Evolutionary conservation across 2,888 invertebrate species (phyloP).

Genomic region (Cataglyphis rosenhaueri): DNA sequence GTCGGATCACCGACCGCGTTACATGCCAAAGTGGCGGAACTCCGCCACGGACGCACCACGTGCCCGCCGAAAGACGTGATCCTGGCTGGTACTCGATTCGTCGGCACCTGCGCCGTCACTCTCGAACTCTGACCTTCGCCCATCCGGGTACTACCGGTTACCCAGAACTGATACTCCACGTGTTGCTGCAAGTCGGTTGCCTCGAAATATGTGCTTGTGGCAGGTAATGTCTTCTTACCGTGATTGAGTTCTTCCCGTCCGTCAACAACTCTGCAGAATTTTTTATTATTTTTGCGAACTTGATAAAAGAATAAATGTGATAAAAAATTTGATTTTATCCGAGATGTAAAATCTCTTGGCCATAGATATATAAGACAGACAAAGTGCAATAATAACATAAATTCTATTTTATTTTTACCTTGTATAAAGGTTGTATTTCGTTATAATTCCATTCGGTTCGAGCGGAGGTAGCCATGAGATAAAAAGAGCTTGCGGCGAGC

Average conservation of each 20-base stretch:
- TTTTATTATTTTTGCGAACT: background rate
- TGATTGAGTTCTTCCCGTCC: slow-evolving; percentile 90
- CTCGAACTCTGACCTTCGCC: slow-evolving; percentile 92
- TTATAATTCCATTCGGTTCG: slow-evolving; percentile 92
- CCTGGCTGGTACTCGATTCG: slow-evolving; percentile 89
- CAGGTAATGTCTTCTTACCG: slow-evolving; percentile 89
- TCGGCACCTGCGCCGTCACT: slow-evolving; percentile 89
- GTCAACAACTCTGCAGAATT: slow-evolving; percentile 87
- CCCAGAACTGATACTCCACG: slow-evolving; percentile 92
- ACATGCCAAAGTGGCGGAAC: slow-evolving; percentile 89
- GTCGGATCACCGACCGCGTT: slow-evolving; percentile 89
- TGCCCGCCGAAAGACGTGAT: slow-evolving; percentile 91
- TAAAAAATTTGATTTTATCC: background rate
- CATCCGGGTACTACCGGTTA: slow-evolving; percentile 91
- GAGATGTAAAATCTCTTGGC: background rate
- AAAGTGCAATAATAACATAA: background rate
- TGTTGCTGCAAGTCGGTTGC: slow-evolving; percentile 90
- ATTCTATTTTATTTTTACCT: slow-evolving; percentile 80
- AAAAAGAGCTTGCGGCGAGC: slow-evolving; percentile 90
- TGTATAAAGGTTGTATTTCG: slow-evolving; percentile 91
- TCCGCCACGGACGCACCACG: slow-evolving; percentile 89
- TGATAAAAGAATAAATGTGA: background rate
- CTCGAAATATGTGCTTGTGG: slow-evolving; percentile 89
- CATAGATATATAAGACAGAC: background rate
- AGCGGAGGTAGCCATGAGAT: slow-evolving; percentile 92